Conservation (phyloP, 1,140 invertebrate species). For the Melanaphis sacchari region DNA sequence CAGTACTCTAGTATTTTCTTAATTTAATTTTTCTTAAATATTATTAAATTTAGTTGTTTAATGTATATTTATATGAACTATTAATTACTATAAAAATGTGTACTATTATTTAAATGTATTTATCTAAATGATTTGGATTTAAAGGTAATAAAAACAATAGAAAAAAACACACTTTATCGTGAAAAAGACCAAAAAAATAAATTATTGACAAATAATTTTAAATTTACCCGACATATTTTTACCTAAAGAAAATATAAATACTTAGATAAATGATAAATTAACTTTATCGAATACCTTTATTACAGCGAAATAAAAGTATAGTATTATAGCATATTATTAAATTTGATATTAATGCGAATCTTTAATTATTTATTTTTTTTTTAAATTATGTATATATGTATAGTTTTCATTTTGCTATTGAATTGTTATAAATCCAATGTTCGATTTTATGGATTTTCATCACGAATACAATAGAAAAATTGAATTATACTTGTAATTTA, state of each 20-base stretch:
- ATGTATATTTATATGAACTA: neutral
- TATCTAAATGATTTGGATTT: too few species aligned
- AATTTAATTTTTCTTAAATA: neutral
- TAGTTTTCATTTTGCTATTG: neutral
- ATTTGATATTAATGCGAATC: neutral
- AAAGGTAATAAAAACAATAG: too few species aligned
- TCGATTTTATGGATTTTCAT: neutral
- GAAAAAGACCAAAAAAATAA: too few species aligned
- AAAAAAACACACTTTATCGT: too few species aligned
- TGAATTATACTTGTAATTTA: neutral
- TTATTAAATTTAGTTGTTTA: neutral
- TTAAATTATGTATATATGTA: neutral
- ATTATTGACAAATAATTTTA: too few species aligned
- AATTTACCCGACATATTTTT: too few species aligned
- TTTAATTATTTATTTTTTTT: neutral
- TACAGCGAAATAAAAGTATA: too few species aligned
- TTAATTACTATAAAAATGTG: neutral
- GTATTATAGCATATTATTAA: neutral
- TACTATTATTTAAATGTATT: too few species aligned
- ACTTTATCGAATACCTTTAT: too few species aligned
- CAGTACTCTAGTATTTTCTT: too few species aligned
- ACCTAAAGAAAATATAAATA: too few species aligned
- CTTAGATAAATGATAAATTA: too few species aligned
- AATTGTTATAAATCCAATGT: neutral
- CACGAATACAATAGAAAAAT: neutral